These are phyloP conservation scores for Nerophis lumbriciformis DNA, from an alignment of 2,113 vertebrate species.

Conservation along the genomic window DNA sequence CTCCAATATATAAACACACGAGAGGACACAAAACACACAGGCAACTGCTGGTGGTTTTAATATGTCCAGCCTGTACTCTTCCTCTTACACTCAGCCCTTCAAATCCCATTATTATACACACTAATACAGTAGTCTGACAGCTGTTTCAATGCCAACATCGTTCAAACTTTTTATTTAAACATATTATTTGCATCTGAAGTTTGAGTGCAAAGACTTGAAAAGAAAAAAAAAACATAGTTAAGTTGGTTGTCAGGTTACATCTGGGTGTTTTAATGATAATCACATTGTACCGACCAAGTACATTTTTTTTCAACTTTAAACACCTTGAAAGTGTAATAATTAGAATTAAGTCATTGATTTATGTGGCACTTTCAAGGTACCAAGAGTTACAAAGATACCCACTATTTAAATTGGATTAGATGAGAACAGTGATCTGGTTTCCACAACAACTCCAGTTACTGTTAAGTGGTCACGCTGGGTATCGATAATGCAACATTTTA, in stretches of 20 bases:
- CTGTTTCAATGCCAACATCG: constrained; percentile 18
- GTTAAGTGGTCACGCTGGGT: not conserved
- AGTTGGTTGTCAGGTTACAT: constrained; percentile 34
- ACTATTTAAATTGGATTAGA: constrained; percentile 4
- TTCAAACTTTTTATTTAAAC: constrained; percentile 34
- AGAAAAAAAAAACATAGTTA: constrained; percentile 30
- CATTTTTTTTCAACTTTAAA: constrained; percentile 31
- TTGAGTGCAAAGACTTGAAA: constrained; percentile 27
- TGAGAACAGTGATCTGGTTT: constrained; percentile 23
- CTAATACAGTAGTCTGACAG: constrained; percentile 12
- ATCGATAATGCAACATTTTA: not conserved
- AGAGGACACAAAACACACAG: constrained; percentile 16
- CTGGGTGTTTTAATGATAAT: constrained; percentile 29
- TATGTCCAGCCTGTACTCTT: constrained; percentile 12
- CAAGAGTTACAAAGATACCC: too few relatives aligned
- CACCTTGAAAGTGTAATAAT: constrained; percentile 25
- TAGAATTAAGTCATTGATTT: too few relatives aligned
- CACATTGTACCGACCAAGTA: not conserved
- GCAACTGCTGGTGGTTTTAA: constrained; percentile 13
- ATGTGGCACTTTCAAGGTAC: too few relatives aligned
- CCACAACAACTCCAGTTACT: not conserved
- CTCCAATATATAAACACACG: constrained; percentile 23
- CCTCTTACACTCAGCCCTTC: not conserved
- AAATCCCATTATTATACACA: constrained; percentile 25
- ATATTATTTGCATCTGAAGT: constrained; percentile 34